Conservation (phyloP, 1,140 invertebrate species). For the Rhizoglyphus robini region DNA sequence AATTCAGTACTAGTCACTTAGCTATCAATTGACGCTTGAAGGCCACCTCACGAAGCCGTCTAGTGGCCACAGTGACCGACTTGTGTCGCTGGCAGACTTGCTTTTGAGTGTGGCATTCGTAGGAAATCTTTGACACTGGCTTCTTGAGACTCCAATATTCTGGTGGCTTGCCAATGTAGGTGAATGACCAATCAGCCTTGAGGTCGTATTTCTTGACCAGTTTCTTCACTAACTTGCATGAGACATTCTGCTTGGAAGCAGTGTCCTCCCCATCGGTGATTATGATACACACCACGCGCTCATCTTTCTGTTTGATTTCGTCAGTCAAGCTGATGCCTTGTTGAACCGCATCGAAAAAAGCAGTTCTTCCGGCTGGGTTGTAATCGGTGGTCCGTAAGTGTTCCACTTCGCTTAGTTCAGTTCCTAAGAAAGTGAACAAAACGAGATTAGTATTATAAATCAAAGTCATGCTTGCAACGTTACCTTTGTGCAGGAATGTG, state of each 20-base stretch:
- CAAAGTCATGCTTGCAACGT: neutral
- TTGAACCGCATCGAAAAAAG: conserved; percentile 12
- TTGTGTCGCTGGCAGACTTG: neutral
- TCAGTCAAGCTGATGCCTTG: neutral
- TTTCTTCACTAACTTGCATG: neutral
- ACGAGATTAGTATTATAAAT: neutral
- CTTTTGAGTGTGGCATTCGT: conserved; percentile 1
- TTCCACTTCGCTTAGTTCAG: neutral
- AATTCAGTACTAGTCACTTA: neutral
- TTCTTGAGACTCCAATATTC: conserved; percentile 13
- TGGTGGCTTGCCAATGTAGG: conserved; percentile 14
- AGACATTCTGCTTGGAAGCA: neutral
- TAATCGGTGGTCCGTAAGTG: neutral
- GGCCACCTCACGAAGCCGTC: neutral
- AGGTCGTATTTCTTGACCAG: conserved; percentile 6
- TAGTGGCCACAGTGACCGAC: neutral
- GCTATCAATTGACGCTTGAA: neutral
- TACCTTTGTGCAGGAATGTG: conserved; percentile 13
- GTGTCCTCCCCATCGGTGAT: conserved; percentile 16
- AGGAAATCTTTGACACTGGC: conserved; percentile 1
- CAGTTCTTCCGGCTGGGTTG: conserved; percentile 3
- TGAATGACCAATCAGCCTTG: conserved; percentile 15
- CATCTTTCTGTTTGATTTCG: neutral
- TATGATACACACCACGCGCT: conserved; percentile 13
- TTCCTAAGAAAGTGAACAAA: neutral